Conservation (phyloP, 53 echinoderm and acorn worm species). For the Temnopleurus reevesii region DNA sequence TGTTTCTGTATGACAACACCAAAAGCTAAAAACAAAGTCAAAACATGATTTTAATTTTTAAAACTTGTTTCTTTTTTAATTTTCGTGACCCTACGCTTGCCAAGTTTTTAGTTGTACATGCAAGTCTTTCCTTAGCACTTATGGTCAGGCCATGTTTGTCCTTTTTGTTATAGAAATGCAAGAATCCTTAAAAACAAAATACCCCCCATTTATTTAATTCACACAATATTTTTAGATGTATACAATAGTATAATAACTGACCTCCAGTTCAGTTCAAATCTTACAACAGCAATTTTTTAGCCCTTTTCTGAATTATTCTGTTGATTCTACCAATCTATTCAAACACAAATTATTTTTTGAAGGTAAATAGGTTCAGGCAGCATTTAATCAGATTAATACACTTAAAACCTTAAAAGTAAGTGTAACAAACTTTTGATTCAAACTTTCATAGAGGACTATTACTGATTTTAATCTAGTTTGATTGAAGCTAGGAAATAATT, state of each 20-base stretch:
- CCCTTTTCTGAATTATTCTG: neutral
- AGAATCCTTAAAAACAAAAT: no score
- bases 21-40: neutral
- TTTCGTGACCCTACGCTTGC: neutral
- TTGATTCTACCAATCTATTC: neutral
- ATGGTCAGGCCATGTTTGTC: no score
- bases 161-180: no score
- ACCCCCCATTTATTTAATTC: no score
- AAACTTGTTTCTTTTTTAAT: neutral
- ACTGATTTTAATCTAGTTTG: neutral
- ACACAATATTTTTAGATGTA: no score
- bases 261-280: neutral
- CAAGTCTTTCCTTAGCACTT: neutral
- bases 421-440: conserved; percentile 2
- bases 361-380: neutral
- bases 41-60: neutral
- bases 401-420: neutral
- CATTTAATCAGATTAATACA: neutral
- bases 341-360: neutral
- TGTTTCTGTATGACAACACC: neutral
- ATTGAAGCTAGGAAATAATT: neutral
- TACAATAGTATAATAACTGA: no score
- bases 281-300: neutral
- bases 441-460: neutral
- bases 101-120: neutral